These are phyloP conservation scores for human (Homo sapiens) DNA, from an alignment of 2,113 vertebrate genomes.

Conservation along the genomic window GRCh38 chr14:86785501-86786000, in stretches of 20 bases:
- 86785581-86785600: background rate
- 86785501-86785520: background rate
- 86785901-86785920: background rate
- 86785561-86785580: background rate
- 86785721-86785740: constrained; percentile 38
- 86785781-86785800: background rate
- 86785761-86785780: background rate
- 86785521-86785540: background rate
- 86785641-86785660: background rate
- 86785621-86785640: background rate
- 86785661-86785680: background rate
- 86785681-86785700: constrained; percentile 9
- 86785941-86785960: background rate
- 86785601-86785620: background rate
- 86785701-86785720: background rate
- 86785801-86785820: background rate
- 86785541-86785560: background rate
- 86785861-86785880: background rate
- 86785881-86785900: background rate
- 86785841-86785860: background rate
- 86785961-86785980: background rate
- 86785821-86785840: background rate
- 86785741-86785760: background rate
- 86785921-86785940: background rate
- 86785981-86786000: background rate